Conservation (phyloP, 1,140 invertebrate species). For the Atta colombica region DNA sequence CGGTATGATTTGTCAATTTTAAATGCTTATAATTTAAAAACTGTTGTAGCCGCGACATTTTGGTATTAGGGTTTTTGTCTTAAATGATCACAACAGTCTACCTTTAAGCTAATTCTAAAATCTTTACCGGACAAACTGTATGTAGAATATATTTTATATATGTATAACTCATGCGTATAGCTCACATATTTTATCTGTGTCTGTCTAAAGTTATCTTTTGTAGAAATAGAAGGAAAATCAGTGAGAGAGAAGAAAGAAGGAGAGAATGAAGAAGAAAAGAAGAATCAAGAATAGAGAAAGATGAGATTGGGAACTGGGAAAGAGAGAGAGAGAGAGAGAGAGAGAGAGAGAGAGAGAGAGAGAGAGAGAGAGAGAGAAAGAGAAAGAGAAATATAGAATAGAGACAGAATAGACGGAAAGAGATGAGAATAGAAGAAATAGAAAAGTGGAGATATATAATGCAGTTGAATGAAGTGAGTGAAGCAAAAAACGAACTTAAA, state of each 20-base stretch:
- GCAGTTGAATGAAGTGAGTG: background rate
- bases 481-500: background rate
- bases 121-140: no score
- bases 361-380: background rate
- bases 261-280: background rate
- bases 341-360: background rate
- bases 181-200: background rate
- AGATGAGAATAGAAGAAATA: conserved; percentile 2
- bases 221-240: background rate
- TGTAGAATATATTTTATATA: conserved; percentile 2
- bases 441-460: conserved; percentile 20
- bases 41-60: no score
- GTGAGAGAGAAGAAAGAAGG: background rate
- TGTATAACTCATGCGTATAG: background rate
- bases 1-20: no score
- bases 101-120: no score
- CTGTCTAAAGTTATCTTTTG: background rate
- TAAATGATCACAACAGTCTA: no score
- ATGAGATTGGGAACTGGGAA: no score
- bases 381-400: background rate
- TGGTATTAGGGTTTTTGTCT: no score
- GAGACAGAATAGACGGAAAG: background rate
- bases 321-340: background rate
- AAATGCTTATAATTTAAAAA: no score
- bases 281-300: background rate